phyloP scores from a whole-genome alignment of 2,797 vertebrate species.

The Coendou prehensilis region DNA sequence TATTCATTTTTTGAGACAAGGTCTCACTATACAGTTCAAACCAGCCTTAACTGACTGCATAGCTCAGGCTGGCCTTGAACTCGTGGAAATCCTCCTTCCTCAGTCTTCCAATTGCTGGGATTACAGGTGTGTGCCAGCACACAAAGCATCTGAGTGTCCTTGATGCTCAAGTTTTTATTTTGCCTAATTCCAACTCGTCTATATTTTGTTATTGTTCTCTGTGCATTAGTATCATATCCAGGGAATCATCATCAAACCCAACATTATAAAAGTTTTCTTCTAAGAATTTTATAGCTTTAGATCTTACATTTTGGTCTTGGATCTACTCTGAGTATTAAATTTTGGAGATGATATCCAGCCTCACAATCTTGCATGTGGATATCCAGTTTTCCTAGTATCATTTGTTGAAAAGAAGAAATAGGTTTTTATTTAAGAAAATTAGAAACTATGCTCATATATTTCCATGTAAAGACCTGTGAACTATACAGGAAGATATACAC shows the following conservation, averaged over 20 bases:
- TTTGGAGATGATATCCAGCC: background rate
- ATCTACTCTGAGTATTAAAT: background rate
- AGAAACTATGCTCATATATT: background rate
- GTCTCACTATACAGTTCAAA: background rate
- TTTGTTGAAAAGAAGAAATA: conserved; percentile 43
- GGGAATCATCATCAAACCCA: conserved; percentile 22
- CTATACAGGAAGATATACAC: background rate
- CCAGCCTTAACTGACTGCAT: background rate
- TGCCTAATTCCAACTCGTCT: background rate
- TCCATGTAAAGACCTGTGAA: conserved; percentile 21
- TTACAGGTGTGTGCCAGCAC: background rate
- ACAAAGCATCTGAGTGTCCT: background rate
- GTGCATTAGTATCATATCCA: background rate
- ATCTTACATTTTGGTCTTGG: conserved; percentile 45
- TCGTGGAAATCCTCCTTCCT: background rate
- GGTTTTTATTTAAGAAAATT: conserved; percentile 62
- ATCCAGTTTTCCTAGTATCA: conserved; percentile 25
- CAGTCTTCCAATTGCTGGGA: background rate
- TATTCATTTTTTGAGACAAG: background rate
- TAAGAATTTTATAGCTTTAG: conserved; percentile 5
- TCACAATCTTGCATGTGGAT: background rate
- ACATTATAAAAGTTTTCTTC: conserved; percentile 28
- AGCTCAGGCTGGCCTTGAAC: background rate
- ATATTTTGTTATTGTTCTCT: background rate
- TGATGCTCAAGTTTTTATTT: conserved; percentile 22